Evolutionary conservation across 2,888 invertebrate genomes (phyloP).

Genomic region (Campaea margaritaria): DNA sequence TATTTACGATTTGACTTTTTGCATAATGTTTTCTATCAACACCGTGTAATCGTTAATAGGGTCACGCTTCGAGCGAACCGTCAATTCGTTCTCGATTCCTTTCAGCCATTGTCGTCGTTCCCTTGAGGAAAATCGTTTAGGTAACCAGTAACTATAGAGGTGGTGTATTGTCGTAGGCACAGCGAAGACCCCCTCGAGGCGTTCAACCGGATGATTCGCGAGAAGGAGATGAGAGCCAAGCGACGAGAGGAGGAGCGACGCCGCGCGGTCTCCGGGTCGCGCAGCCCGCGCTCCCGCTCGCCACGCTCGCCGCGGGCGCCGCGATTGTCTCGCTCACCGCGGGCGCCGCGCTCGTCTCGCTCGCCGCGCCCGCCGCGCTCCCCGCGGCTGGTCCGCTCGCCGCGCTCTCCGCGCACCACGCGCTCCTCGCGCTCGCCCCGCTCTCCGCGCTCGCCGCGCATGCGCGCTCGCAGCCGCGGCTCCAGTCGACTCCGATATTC

Average conservation of each 20-base stretch:
- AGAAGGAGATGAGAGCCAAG: constrained; percentile 91
- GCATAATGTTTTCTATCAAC: neutral
- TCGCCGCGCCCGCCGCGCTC: constrained; percentile 40
- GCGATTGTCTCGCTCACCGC: constrained; percentile 51
- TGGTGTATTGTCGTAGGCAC: constrained; percentile 81
- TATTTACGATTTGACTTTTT: neutral
- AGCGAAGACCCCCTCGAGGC: constrained; percentile 95
- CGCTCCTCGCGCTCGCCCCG: constrained; percentile 51
- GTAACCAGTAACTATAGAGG: constrained; percentile 29
- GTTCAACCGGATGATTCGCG: constrained; percentile 93
- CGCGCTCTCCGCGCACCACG: constrained; percentile 34
- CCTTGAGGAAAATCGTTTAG: constrained; percentile 39
- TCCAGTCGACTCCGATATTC: constrained; percentile 73
- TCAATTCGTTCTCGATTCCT: neutral
- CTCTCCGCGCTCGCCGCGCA: constrained; percentile 50
- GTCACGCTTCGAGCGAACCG: neutral
- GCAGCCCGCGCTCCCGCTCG: constrained; percentile 66
- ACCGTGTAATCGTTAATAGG: neutral
- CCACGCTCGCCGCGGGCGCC: constrained; percentile 47
- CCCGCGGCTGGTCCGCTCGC: constrained; percentile 48
- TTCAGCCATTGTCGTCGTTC: neutral
- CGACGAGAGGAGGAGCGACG: constrained; percentile 87
- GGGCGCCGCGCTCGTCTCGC: constrained; percentile 45
- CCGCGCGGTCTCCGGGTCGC: constrained; percentile 75
- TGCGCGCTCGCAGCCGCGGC: constrained; percentile 66